A percentile compares a stretch with the other conserved stretches of the same genome.
These are phyloP conservation scores for Cloeon dipterum DNA, from an alignment of 2,888 invertebrate genomes.

Conservation along the genomic window DNA sequence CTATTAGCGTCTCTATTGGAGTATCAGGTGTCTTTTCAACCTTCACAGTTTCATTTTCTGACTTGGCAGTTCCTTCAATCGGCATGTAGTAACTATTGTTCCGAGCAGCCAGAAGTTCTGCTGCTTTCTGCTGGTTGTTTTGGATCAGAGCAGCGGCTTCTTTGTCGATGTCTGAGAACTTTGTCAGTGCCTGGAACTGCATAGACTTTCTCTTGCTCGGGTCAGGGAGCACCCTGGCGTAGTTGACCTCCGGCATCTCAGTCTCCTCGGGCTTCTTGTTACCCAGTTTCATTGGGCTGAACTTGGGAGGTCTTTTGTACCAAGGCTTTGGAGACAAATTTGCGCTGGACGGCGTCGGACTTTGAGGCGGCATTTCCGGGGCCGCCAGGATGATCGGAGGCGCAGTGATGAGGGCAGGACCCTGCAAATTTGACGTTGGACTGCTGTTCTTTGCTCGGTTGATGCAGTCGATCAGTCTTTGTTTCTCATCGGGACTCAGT, in stretches of 20 bases:
- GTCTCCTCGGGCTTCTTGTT: conserved; percentile 6
- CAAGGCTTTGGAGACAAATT: conserved; percentile 32
- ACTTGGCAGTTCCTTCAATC: conserved; percentile 9
- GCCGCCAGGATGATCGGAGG: neutral
- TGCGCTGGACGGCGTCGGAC: conserved; percentile 6
- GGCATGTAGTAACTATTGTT: conserved; percentile 14
- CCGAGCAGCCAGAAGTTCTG: conserved; percentile 11
- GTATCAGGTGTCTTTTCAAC: no score
- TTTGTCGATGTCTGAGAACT: conserved; percentile 55
- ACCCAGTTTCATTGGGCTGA: no score
- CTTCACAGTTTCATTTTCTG: no score
- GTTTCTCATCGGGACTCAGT: conserved; percentile 10
- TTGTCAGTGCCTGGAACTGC: conserved; percentile 37
- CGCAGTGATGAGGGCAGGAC: neutral
- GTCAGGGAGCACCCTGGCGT: conserved; percentile 17
- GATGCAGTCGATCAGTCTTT: conserved; percentile 10
- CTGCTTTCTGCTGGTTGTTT: conserved; percentile 20
- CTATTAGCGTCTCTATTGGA: no score
- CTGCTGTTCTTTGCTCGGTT: conserved; percentile 10
- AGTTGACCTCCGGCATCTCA: conserved; percentile 25
- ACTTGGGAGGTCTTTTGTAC: conserved; percentile 29
- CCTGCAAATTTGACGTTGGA: conserved; percentile 1
- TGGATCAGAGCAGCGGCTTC: conserved; percentile 54
- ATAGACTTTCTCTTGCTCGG: conserved; percentile 23
- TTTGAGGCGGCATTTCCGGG: conserved; percentile 1